Evolutionary conservation across 2,888 invertebrate genomes (phyloP).

Genomic region (Leptopilina myrica): DNA sequence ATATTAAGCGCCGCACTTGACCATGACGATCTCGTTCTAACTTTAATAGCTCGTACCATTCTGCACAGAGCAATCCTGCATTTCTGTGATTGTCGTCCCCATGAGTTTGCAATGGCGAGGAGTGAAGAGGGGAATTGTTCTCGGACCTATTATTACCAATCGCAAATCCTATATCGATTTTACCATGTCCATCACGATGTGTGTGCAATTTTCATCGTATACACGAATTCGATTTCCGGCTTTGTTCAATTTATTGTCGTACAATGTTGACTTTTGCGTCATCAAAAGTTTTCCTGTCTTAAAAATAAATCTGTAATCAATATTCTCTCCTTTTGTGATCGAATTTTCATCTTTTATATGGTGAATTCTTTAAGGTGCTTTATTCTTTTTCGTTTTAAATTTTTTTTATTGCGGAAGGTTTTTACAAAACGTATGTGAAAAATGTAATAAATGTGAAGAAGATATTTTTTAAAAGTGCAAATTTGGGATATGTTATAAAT

Average conservation of each 20-base stretch:
- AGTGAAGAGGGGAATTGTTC: neutral
- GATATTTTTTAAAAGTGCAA: too few species aligned
- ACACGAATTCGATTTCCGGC: slow-evolving; percentile 18
- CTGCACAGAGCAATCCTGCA: slow-evolving; percentile 20
- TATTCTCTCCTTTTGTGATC: too few species aligned
- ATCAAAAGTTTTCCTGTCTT: neutral
- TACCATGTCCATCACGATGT: neutral
- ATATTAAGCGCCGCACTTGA: slow-evolving; percentile 29
- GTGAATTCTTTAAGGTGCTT: too few species aligned
- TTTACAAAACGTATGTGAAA: too few species aligned
- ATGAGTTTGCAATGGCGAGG: neutral
- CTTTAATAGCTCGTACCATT: slow-evolving; percentile 35
- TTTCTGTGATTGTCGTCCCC: slow-evolving; percentile 23
- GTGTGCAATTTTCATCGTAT: slow-evolving; percentile 1
- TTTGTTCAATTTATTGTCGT: neutral
- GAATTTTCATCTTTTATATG: too few species aligned
- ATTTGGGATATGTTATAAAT: too few species aligned
- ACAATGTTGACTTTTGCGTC: neutral
- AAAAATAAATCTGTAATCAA: neutral
- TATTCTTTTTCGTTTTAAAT: too few species aligned
- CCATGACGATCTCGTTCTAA: slow-evolving; percentile 30
- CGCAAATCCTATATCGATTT: slow-evolving; percentile 10
- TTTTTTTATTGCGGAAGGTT: too few species aligned
- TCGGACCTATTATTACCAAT: slow-evolving; percentile 29
- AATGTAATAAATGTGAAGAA: too few species aligned